phyloP scores from a whole-genome alignment of 2,113 vertebrate species.

The Mohoua ochrocephala region DNA sequence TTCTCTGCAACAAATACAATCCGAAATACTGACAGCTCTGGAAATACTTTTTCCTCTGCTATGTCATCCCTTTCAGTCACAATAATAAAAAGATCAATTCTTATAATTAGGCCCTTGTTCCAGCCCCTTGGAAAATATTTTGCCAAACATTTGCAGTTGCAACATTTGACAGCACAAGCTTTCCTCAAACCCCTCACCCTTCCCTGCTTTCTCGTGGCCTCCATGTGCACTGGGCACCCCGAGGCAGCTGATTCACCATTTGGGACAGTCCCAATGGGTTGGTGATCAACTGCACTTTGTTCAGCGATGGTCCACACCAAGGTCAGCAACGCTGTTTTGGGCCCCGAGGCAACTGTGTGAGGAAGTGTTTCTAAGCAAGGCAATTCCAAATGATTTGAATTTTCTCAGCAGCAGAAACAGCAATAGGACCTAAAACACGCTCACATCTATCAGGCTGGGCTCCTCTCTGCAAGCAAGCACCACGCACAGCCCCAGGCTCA shows the following conservation, averaged over 20 bases:
- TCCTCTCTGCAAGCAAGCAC: not conserved
- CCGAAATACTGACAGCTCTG: not conserved
- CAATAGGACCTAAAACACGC: not conserved
- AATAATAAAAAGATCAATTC: not conserved
- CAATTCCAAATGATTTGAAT: not conserved
- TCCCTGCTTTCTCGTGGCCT: not conserved
- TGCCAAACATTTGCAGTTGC: not conserved
- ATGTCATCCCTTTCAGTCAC: not conserved
- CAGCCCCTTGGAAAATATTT: not conserved
- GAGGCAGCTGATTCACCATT: not conserved
- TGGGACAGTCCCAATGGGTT: fast-evolving
- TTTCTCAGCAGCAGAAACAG: not conserved
- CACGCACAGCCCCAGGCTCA: not conserved
- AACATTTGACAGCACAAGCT: not conserved
- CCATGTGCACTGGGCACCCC: fast-evolving
- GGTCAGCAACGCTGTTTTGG: not conserved
- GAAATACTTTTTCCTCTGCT: not conserved
- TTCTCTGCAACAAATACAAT: not conserved
- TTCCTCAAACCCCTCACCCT: not conserved
- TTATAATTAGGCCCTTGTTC: not conserved
- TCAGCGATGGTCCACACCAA: not conserved
- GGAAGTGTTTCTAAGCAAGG: not conserved
- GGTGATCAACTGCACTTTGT: not conserved
- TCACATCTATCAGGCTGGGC: not conserved
- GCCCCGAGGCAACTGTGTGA: fast-evolving